Conservation (phyloP, 2,888 invertebrate species). For the Oscheius onirici region DNA sequence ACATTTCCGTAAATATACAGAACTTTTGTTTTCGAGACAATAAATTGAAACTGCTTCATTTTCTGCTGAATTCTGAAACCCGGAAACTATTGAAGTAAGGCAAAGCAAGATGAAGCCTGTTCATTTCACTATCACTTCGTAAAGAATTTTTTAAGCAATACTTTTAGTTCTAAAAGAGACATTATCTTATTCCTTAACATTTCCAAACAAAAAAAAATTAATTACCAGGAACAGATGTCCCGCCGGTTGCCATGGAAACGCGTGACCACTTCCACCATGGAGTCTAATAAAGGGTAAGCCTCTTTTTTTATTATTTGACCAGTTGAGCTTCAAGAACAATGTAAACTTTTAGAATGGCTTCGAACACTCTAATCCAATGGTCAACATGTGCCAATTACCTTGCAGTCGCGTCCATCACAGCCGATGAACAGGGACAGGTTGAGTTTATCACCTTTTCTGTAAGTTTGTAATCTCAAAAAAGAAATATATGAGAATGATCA, state of each 20-base stretch:
- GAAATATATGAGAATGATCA: neutral
- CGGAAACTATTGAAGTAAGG: too few relatives aligned
- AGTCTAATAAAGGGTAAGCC: slow-evolving; percentile 12
- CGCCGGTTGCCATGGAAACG: slow-evolving; percentile 29
- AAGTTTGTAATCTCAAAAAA: neutral
- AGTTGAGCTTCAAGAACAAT: neutral
- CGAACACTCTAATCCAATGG: slow-evolving; percentile 18
- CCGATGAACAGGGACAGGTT: slow-evolving; percentile 12
- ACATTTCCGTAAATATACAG: too few relatives aligned
- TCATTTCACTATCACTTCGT: too few relatives aligned
- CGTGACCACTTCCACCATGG: slow-evolving; percentile 12
- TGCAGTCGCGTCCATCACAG: slow-evolving; percentile 7
- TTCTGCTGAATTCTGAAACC: too few relatives aligned
- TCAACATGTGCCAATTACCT: slow-evolving; percentile 17
- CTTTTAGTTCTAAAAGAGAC: neutral
- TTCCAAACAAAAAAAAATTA: neutral
- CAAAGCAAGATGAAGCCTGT: too few relatives aligned
- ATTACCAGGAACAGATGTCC: slow-evolving; percentile 4
- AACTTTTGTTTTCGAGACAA: too few relatives aligned
- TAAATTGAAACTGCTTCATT: too few relatives aligned
- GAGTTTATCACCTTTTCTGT: slow-evolving; percentile 24
- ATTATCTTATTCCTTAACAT: neutral
- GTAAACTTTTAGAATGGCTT: slow-evolving; percentile 6
- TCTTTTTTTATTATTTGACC: neutral
- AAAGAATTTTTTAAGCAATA: neutral